Percentiles rank a stretch among this genome's conserved stretches.
Conservation (phyloP, 1,140 invertebrate genomes). For the Zaprionus africanus region DNA sequence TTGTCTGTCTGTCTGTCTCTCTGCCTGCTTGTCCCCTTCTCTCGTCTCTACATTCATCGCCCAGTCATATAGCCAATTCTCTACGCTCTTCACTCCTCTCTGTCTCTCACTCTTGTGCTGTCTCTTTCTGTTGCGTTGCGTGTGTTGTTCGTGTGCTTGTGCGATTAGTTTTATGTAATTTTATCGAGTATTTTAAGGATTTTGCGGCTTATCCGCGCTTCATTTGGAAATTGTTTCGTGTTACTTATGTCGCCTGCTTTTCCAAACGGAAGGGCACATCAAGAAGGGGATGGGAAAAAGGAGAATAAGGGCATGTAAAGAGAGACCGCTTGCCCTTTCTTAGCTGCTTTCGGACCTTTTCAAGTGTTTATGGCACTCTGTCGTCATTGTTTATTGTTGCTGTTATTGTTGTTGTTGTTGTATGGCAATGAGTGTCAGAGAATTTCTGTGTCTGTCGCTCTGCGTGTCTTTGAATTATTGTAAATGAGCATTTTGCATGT, state of each 20-base stretch:
- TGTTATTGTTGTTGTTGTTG: not conserved
- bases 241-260: conserved; percentile 69
- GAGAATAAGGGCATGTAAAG: conserved; percentile 41
- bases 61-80: conserved; percentile 52
- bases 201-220: conserved; percentile 83
- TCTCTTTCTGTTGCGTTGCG: conserved; percentile 24
- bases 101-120: not conserved
- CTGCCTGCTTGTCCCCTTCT: conserved; percentile 8
- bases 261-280: conserved; percentile 37
- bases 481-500: conserved; percentile 79
- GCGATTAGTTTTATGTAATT: conserved; percentile 84
- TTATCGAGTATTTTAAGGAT: conserved; percentile 84
- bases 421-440: conserved; percentile 60
- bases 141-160: conserved; percentile 66
- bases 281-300: not conserved
- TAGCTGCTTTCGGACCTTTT: conserved; percentile 52
- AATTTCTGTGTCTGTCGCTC: conserved; percentile 34
- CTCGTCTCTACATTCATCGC: conserved; percentile 34
- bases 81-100: conserved; percentile 19
- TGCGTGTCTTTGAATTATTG: conserved; percentile 34
- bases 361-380: conserved; percentile 74
- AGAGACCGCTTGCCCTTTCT: conserved; percentile 44
- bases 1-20: conserved; percentile 25
- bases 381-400: conserved; percentile 67
- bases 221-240: conserved; percentile 83